Conservation (phyloP, 2,113 vertebrate species). For the Protomyctophum bolini region DNA sequence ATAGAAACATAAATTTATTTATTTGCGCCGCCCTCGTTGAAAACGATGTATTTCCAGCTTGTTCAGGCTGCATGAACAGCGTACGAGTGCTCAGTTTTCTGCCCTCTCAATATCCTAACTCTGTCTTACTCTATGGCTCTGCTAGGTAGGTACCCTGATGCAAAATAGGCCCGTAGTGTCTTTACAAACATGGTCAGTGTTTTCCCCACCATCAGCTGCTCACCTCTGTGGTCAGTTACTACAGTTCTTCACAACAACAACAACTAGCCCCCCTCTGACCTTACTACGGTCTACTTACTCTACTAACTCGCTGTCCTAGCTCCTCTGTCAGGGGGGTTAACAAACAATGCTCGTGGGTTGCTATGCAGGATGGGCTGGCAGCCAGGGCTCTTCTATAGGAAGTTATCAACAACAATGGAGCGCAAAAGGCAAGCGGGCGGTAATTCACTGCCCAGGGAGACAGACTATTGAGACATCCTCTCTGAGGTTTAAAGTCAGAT, state of each 20-base stretch:
- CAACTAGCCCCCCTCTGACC: constrained; percentile 2
- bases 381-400: constrained; percentile 55
- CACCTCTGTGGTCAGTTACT: not conserved
- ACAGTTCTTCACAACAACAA: not conserved
- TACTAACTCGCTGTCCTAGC: constrained; percentile 16
- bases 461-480: constrained; percentile 58
- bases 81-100: too few species aligned
- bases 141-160: not conserved
- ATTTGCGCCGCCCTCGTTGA: too few species aligned
- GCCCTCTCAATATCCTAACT: too few species aligned
- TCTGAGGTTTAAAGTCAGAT: constrained; percentile 59
- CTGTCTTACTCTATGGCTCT: too few species aligned
- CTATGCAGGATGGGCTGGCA: constrained; percentile 38
- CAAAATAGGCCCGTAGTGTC: not conserved
- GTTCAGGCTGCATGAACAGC: too few species aligned
- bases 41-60: too few species aligned
- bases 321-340: constrained; percentile 12
- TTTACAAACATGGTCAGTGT: not conserved
- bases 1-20: too few species aligned
- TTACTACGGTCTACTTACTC: not conserved
- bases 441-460: constrained; percentile 59
- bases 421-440: constrained; percentile 48
- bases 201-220: not conserved
- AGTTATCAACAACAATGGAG: constrained; percentile 59
- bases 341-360: constrained; percentile 30